Evolutionary conservation across 2,797 vertebrate species (phyloP).

Genomic region (Nasua narica): DNA sequence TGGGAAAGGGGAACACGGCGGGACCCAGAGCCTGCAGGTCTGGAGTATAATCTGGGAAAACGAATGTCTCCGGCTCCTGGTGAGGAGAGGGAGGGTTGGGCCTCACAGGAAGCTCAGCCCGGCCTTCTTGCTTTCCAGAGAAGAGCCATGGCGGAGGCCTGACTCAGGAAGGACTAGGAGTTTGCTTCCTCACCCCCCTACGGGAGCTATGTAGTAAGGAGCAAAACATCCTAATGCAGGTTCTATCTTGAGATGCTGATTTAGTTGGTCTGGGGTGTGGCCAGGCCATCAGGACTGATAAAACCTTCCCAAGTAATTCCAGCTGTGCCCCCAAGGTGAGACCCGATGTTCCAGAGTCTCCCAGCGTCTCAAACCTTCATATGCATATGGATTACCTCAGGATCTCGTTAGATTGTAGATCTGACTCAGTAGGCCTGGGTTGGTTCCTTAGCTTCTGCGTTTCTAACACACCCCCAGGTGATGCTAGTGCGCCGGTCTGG

Average conservation of each 20-base stretch:
- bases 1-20: neutral
- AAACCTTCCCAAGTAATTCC: neutral
- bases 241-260: neutral
- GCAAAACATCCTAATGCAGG: neutral
- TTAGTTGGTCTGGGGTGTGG: neutral
- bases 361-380: neutral
- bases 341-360: neutral
- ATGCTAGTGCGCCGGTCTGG: neutral
- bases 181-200: neutral
- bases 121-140: neutral
- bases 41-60: constrained; percentile 14
- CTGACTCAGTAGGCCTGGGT: neutral
- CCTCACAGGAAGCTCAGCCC: neutral
- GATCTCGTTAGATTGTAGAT: neutral
- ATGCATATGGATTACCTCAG: fast-evolving
- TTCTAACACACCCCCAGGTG: neutral
- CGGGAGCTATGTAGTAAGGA: neutral
- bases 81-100: neutral
- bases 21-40: neutral
- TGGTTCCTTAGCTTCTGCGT: neutral
- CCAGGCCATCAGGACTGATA: neutral
- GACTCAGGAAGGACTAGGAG: neutral
- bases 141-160: neutral
- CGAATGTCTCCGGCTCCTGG: neutral
- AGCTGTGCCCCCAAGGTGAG: neutral